Conservation (phyloP, 2,797 vertebrate genomes). For the Mastacembelus armatus region DNA sequence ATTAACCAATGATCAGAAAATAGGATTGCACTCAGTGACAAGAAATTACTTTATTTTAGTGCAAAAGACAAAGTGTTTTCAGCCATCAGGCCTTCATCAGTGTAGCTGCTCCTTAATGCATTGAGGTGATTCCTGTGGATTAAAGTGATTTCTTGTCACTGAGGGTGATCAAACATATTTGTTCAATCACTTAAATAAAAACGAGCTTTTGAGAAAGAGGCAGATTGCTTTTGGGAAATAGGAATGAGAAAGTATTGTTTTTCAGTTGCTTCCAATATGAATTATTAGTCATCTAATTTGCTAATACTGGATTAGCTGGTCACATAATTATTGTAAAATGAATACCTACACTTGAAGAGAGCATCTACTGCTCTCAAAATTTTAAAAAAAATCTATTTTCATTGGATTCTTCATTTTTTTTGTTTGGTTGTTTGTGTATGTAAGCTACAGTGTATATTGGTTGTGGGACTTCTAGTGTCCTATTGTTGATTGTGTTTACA, state of each 20-base stretch:
- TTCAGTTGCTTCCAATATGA: slow-evolving; percentile 70
- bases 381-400: too few relatives aligned
- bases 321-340: slow-evolving; percentile 56
- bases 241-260: slow-evolving; percentile 54
- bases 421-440: slow-evolving; percentile 22
- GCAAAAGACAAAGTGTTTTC: too few relatives aligned
- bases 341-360: slow-evolving; percentile 38
- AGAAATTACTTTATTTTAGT: too few relatives aligned
- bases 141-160: too few relatives aligned
- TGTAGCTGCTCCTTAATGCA: too few relatives aligned
- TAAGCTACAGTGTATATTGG: background rate
- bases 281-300: slow-evolving; percentile 74
- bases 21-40: too few relatives aligned
- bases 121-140: too few relatives aligned
- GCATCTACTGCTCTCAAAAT: slow-evolving; percentile 20
- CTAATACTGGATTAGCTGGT: slow-evolving; percentile 68
- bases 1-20: too few relatives aligned
- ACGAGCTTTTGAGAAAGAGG: too few relatives aligned
- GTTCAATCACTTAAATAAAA: slow-evolving; percentile 51
- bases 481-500: slow-evolving; percentile 20
- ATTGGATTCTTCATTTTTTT: background rate
- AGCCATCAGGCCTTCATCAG: too few relatives aligned
- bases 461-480: background rate
- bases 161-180: slow-evolving; percentile 30
- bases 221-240: slow-evolving; percentile 63